A percentile compares a stretch with the other conserved stretches of the same genome.
Evolutionary conservation across 1,140 invertebrate species (phyloP).

Genomic region (Drosophila arawakana): DNA sequence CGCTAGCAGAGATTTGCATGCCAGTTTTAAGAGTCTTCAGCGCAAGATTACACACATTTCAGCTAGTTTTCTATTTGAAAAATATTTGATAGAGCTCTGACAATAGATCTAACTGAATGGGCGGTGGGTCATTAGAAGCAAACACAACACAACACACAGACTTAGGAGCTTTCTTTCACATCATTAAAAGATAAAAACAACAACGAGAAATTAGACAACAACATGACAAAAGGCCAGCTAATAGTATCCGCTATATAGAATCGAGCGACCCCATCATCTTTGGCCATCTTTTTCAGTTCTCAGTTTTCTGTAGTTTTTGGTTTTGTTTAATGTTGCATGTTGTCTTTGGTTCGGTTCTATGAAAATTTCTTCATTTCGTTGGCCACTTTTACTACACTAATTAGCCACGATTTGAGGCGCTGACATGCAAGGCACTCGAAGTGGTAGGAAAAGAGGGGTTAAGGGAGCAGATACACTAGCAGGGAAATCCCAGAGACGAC

Average conservation of each 20-base stretch:
- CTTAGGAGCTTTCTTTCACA: constrained; percentile 52
- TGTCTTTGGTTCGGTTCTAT: constrained; percentile 22
- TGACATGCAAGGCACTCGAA: constrained; percentile 47
- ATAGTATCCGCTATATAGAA: constrained; percentile 50
- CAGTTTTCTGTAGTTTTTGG: neutral
- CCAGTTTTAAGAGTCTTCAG: neutral
- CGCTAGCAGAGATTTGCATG: constrained; percentile 54
- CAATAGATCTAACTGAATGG: constrained; percentile 29
- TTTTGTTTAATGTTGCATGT: constrained; percentile 43
- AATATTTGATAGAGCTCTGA: constrained; percentile 43
- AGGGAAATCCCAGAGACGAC: constrained; percentile 8
- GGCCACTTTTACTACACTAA: constrained; percentile 57
- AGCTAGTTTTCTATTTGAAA: constrained; percentile 32
- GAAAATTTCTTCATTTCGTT: constrained; percentile 60
- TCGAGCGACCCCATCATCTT: constrained; percentile 35
- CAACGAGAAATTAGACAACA: constrained; percentile 53
- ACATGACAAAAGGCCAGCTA: constrained; percentile 47
- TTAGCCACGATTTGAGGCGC: constrained; percentile 55
- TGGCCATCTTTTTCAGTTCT: neutral
- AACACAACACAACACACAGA: neutral
- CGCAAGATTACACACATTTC: constrained; percentile 15
- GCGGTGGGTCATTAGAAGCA: constrained; percentile 51
- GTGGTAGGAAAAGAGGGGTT: constrained; percentile 1
- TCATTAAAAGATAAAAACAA: constrained; percentile 51
- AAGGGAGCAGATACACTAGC: no score